phyloP scores from a whole-genome alignment of 2,888 invertebrate species.

The Amiota communis region DNA sequence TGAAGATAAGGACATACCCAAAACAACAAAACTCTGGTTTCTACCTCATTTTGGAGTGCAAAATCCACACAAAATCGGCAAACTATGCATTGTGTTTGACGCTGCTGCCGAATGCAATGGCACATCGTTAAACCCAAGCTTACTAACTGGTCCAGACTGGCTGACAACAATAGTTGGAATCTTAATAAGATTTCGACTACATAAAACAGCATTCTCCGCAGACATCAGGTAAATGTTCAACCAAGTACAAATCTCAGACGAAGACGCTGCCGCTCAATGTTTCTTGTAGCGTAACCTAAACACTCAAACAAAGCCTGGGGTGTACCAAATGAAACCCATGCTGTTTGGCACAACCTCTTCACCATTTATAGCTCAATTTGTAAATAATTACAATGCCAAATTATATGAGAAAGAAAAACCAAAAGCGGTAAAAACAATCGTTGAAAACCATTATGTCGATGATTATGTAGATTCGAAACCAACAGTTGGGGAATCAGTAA shows the following conservation, averaged over 20 bases:
- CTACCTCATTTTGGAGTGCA: constrained; percentile 50
- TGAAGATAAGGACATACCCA: constrained; percentile 1
- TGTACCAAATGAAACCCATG: constrained; percentile 35
- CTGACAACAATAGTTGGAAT: constrained; percentile 41
- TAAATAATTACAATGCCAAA: constrained; percentile 16
- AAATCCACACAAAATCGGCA: constrained; percentile 49
- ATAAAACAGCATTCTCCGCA: constrained; percentile 37
- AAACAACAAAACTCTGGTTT: constrained; percentile 42
- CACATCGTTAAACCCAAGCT: constrained; percentile 33
- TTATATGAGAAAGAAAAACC: constrained; percentile 1
- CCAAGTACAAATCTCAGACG: constrained; percentile 25
- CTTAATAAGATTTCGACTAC: constrained; percentile 41
- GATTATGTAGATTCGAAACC: constrained; percentile 1
- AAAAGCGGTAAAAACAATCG: constrained; percentile 6
- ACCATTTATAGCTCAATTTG: not conserved
- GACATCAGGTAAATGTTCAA: constrained; percentile 38
- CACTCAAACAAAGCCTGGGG: not conserved
- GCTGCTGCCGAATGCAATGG: constrained; percentile 50
- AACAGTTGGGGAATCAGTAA: constrained; percentile 1
- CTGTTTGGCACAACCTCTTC: constrained; percentile 15
- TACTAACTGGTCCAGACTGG: constrained; percentile 46
- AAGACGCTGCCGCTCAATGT: constrained; percentile 29
- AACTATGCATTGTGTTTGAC: constrained; percentile 54
- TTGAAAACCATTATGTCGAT: not conserved
- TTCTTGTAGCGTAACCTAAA: constrained; percentile 23